Percentiles rank a stretch among this genome's conserved stretches.
Conservation (phyloP, 2,113 vertebrate genomes). For the Microcebus lehilahytsara region DNA sequence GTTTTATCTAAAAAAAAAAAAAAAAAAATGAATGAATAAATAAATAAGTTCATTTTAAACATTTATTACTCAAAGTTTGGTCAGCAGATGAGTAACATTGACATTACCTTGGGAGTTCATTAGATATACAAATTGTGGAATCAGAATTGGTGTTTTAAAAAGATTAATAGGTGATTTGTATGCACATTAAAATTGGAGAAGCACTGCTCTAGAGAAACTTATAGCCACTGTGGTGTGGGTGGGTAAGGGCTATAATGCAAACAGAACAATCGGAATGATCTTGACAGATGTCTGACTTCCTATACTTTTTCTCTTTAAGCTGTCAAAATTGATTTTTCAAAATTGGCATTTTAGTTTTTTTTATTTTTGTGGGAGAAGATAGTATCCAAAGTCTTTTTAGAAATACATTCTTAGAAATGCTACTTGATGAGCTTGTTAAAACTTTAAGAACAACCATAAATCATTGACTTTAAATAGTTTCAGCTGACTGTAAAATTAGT, state of each 20-base stretch:
- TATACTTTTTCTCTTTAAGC: not conserved
- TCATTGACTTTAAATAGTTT: constrained; percentile 3
- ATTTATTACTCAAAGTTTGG: not conserved
- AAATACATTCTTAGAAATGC: not conserved
- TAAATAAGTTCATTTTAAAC: not conserved
- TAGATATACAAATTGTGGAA: not conserved
- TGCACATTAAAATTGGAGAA: not conserved
- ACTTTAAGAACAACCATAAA: not conserved
- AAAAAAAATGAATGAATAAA: too few relatives aligned
- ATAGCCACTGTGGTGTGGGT: not conserved
- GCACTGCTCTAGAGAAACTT: not conserved
- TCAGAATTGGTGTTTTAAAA: not conserved
- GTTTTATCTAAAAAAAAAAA: too few relatives aligned
- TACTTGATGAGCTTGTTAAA: not conserved
- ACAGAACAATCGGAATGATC: not conserved
- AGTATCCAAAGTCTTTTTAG: not conserved
- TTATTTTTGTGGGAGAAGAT: not conserved
- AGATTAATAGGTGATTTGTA: not conserved
- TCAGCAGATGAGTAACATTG: not conserved
- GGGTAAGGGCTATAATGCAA: not conserved
- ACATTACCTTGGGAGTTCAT: not conserved
- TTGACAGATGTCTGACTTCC: not conserved
- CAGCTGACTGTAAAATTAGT: not conserved
- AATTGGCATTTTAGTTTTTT: not conserved
- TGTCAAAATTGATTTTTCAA: not conserved